A percentile compares a stretch with the other conserved stretches of the same genome.
phyloP scores from a whole-genome alignment of 2,113 vertebrate genomes.

The Phocoena phocoena region DNA sequence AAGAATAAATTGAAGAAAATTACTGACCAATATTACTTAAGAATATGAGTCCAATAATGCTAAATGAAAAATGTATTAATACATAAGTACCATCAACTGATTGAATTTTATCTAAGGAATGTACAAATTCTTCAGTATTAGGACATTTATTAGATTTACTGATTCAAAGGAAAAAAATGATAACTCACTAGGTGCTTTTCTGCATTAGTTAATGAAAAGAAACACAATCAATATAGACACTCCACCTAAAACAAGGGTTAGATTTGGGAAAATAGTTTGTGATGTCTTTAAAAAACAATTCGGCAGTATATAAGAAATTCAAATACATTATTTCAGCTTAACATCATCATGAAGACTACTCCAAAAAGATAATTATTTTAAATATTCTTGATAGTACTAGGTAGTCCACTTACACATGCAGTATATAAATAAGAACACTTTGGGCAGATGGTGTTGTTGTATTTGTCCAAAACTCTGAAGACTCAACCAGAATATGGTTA shows the following conservation, averaged over 20 bases:
- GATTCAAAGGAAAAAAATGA: background rate
- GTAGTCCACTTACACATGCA: background rate
- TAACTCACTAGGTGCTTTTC: background rate
- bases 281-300: background rate
- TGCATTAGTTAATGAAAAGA: background rate
- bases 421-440: background rate
- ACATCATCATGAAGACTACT: background rate
- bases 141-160: background rate
- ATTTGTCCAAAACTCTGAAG: background rate
- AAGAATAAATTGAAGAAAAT: background rate
- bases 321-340: background rate
- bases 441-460: background rate
- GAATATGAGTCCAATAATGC: background rate
- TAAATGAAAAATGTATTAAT: background rate
- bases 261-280: background rate
- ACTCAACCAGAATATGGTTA: background rate
- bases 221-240: background rate
- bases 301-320: background rate
- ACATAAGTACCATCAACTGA: background rate
- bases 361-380: background rate
- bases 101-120: background rate
- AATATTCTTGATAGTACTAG: background rate
- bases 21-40: background rate
- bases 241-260: background rate
- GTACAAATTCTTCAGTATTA: background rate